Conservation (phyloP, 2,888 invertebrate species). For the Diarsia dahlii region DNA sequence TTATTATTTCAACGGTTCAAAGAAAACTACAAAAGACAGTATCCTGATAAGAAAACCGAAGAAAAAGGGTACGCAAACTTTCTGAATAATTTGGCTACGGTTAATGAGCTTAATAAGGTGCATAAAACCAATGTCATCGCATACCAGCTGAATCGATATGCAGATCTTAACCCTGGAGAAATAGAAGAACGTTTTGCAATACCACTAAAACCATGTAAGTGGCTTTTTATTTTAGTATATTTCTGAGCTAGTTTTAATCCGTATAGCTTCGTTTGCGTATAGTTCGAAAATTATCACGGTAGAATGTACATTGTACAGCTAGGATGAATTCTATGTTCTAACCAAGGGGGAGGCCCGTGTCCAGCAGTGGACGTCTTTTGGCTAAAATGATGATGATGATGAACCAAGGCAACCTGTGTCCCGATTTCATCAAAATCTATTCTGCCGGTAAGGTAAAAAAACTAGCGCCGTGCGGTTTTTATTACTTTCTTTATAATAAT, state of each 20-base stretch:
- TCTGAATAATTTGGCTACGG: slow-evolving; percentile 71
- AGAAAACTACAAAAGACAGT: slow-evolving; percentile 73
- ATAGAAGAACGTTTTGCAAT: slow-evolving; percentile 74
- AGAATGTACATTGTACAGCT: neutral
- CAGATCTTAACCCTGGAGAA: slow-evolving; percentile 73
- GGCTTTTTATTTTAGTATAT: neutral
- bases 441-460: neutral
- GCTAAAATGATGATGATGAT: too few relatives aligned
- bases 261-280: neutral
- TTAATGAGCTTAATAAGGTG: slow-evolving; percentile 72
- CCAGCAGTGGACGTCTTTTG: too few relatives aligned
- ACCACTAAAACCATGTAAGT: slow-evolving; percentile 77
- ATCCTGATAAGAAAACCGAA: slow-evolving; percentile 67
- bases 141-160: slow-evolving; percentile 76
- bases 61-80: slow-evolving; percentile 72
- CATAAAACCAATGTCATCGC: slow-evolving; percentile 61
- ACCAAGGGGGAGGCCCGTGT: too few relatives aligned
- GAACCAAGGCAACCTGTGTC: neutral
- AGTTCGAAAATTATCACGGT: neutral
- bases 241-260: neutral
- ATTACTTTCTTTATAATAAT: neutral
- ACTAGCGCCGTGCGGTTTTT: neutral
- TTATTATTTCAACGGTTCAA: slow-evolving; percentile 73
- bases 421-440: neutral
- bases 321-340: neutral